Conservation (phyloP, 2,113 vertebrate genomes). For the Phaethornis superciliosus region DNA sequence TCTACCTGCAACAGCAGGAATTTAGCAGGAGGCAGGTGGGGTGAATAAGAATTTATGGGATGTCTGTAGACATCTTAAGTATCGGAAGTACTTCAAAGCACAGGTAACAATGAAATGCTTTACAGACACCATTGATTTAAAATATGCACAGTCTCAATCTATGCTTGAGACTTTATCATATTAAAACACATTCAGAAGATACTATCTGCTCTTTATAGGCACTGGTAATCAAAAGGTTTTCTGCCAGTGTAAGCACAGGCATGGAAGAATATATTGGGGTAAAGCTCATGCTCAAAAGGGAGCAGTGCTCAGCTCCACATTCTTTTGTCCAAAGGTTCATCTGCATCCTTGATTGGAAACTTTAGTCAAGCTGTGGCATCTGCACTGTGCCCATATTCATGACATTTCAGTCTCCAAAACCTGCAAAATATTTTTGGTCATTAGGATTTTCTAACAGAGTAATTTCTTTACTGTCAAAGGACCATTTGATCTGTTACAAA, state of each 20-base stretch:
- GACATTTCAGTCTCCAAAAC: neutral
- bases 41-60: slow-evolving; percentile 61
- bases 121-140: slow-evolving; percentile 35
- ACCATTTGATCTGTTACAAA: neutral
- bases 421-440: neutral
- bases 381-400: neutral
- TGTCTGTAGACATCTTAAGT: slow-evolving; percentile 57
- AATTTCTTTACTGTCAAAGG: neutral
- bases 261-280: slow-evolving; percentile 5
- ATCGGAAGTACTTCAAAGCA: slow-evolving; percentile 56
- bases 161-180: neutral
- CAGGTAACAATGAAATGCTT: slow-evolving; percentile 47
- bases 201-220: slow-evolving; percentile 53
- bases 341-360: neutral
- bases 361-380: neutral
- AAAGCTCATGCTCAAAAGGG: neutral
- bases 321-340: neutral
- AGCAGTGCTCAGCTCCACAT: neutral
- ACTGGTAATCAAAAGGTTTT: slow-evolving; percentile 28
- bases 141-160: slow-evolving; percentile 14
- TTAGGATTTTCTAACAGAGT: neutral
- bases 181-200: slow-evolving; percentile 37
- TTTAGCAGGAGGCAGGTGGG: slow-evolving; percentile 49
- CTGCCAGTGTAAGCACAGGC: neutral
- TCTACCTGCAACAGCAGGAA: slow-evolving; percentile 43